Conservation (phyloP, 2,888 invertebrate genomes). For the Anodontia alba region DNA sequence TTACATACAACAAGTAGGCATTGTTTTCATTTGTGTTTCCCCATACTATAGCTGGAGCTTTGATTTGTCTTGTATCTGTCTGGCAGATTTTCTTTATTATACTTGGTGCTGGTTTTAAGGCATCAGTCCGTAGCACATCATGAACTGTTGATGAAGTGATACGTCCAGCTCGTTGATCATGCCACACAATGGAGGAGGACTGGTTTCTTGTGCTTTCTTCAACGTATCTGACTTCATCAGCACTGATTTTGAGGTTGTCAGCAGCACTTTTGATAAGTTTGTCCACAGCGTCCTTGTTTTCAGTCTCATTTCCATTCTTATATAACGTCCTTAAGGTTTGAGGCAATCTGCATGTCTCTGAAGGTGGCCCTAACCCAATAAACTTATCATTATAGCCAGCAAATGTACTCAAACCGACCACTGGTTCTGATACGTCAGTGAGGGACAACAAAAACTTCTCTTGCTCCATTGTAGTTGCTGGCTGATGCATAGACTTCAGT, state of each 20-base stretch:
- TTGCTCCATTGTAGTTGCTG: background rate
- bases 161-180: slow-evolving; percentile 4
- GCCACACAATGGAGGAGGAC: background rate
- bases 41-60: background rate
- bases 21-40: background rate
- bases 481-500: background rate
- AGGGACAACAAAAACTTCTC: background rate
- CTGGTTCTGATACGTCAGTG: background rate
- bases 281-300: background rate
- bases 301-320: background rate
- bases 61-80: background rate
- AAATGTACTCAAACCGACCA: slow-evolving; percentile 7
- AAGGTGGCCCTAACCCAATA: background rate
- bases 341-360: background rate
- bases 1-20: background rate
- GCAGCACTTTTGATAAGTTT: background rate
- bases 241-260: background rate
- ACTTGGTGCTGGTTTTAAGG: background rate
- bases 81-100: background rate
- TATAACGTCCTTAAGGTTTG: background rate
- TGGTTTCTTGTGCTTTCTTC: background rate
- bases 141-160: background rate
- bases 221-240: background rate
- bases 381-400: background rate
- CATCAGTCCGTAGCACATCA: background rate